These are phyloP conservation scores for Epistrophe eligans DNA, from an alignment of 2,888 invertebrate species.

Conservation along the genomic window DNA sequence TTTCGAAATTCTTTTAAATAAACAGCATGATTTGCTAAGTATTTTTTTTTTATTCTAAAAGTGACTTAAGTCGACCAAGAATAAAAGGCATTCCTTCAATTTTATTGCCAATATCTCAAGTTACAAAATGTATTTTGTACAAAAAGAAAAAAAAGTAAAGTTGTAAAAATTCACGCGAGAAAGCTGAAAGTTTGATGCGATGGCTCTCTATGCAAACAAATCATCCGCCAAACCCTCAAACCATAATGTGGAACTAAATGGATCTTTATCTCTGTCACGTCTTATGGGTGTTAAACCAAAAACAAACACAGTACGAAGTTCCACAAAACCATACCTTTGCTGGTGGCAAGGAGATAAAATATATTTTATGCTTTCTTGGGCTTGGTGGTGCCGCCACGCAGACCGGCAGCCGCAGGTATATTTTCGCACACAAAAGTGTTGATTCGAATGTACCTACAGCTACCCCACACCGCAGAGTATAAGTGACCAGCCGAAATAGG, in stretches of 20 bases:
- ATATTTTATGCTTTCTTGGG: conserved; percentile 5
- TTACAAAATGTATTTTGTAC: not conserved
- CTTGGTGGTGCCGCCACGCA: not conserved
- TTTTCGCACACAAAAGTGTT: not conserved
- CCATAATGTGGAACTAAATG: not conserved
- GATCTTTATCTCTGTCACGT: not conserved
- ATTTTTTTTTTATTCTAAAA: no score
- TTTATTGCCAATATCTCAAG: not conserved
- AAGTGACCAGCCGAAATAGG: conserved; percentile 1
- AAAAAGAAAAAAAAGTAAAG: not conserved
- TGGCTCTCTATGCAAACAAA: conserved; percentile 1
- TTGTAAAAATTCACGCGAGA: not conserved
- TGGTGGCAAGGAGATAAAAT: conserved; percentile 5
- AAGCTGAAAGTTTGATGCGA: not conserved
- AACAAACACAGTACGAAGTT: not conserved
- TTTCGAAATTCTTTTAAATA: no score
- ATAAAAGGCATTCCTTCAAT: not conserved
- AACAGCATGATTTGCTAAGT: no score
- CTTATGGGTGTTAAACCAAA: not conserved
- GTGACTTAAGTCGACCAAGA: no score
- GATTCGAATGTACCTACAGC: not conserved
- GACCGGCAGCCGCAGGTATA: not conserved
- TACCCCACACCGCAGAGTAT: not conserved
- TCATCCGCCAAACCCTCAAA: not conserved
- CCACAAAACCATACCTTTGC: not conserved